These are phyloP conservation scores for Leptoclinus maculatus DNA, from an alignment of 2,797 vertebrate genomes.

Conservation along the genomic window DNA sequence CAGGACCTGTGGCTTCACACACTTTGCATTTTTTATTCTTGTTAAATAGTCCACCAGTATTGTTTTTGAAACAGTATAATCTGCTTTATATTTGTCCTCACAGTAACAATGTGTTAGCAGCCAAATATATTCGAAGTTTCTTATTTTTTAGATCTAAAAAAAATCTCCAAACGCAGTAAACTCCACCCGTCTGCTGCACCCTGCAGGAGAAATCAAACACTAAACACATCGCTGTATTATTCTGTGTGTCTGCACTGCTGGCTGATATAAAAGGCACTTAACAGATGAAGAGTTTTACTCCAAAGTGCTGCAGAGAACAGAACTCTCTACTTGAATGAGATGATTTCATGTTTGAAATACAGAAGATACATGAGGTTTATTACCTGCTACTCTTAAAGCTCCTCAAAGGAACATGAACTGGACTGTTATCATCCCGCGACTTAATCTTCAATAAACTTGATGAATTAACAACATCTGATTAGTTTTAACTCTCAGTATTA, in stretches of 20 bases:
- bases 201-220: background rate
- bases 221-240: conserved; percentile 17
- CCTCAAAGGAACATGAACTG: background rate
- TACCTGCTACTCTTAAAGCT: background rate
- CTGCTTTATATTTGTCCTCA: background rate
- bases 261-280: conserved; percentile 61
- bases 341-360: background rate
- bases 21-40: too few relatives aligned
- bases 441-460: background rate
- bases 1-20: too few relatives aligned
- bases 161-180: background rate
- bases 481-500: background rate
- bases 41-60: too few relatives aligned
- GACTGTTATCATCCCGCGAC: too few relatives aligned
- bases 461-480: background rate
- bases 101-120: background rate
- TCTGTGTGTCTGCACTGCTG: conserved; percentile 5
- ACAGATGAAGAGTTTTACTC: conserved; percentile 31
- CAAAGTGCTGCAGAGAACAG: conserved; percentile 4
- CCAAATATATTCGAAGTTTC: background rate
- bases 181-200: background rate
- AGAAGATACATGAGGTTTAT: background rate
- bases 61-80: background rate
- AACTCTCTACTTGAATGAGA: background rate
- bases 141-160: background rate